Conservation (phyloP, 2,113 vertebrate genomes). For the Nyctibius bracteatus region DNA sequence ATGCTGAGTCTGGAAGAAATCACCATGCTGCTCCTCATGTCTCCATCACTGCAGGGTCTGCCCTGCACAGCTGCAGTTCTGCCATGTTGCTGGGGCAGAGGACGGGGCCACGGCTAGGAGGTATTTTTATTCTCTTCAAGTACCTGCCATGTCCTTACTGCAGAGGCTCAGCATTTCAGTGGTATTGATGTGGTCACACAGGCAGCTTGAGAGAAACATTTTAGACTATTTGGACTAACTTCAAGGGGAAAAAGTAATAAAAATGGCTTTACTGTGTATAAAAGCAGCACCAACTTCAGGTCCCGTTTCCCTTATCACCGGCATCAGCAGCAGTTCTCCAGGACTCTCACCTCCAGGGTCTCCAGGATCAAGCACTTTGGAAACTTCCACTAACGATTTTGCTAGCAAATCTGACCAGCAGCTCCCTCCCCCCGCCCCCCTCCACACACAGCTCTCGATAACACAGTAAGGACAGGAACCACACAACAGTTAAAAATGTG, state of each 20-base stretch:
- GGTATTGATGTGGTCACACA: background rate
- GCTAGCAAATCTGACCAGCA: background rate
- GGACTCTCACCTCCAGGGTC: background rate
- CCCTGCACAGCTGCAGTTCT: background rate
- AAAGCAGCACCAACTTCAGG: background rate
- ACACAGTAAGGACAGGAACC: background rate
- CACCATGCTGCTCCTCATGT: rapidly evolving
- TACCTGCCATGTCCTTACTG: background rate
- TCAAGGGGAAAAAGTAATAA: background rate
- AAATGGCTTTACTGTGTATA: background rate
- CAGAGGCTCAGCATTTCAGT: background rate
- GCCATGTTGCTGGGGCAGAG: background rate
- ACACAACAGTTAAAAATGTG: background rate
- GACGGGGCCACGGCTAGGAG: background rate
- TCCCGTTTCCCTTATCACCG: background rate
- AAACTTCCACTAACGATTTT: background rate
- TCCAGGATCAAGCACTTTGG: background rate
- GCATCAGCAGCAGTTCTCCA: background rate
- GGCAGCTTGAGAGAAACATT: background rate
- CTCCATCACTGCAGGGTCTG: background rate
- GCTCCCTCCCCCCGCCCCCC: background rate
- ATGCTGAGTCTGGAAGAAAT: background rate
- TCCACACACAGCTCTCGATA: background rate
- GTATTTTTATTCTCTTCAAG: background rate
- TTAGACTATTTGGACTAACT: background rate